A percentile compares a stretch with the other conserved stretches of the same genome.
These are phyloP conservation scores for Microchirus variegatus DNA, from an alignment of 2,797 vertebrate genomes.

Conservation along the genomic window DNA sequence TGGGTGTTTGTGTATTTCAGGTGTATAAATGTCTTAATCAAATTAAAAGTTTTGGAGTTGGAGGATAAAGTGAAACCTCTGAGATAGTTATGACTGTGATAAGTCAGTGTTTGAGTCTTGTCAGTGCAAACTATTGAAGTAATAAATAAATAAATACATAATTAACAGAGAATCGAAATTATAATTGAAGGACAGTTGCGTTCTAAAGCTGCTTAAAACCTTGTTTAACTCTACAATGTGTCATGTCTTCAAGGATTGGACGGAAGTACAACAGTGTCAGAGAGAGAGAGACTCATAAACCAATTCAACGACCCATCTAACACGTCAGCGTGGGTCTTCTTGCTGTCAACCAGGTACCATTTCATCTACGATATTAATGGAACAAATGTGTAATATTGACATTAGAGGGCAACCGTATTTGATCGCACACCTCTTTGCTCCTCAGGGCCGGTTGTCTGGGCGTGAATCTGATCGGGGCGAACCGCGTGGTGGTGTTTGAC, in stretches of 20 bases:
- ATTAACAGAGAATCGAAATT: neutral
- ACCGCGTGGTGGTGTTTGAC: constrained; percentile 96
- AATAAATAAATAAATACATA: neutral
- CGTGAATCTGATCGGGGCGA: constrained; percentile 96
- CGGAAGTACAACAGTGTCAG: constrained; percentile 93
- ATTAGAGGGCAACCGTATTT: neutral
- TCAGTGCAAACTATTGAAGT: neutral
- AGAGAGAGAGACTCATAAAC: constrained; percentile 95
- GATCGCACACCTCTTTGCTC: neutral
- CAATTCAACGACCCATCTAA: constrained; percentile 96
- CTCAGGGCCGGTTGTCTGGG: constrained; percentile 92
- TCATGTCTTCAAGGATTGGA: constrained; percentile 86
- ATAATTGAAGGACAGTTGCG: too few species aligned
- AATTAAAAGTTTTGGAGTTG: neutral
- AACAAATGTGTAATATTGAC: neutral
- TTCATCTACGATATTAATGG: neutral
- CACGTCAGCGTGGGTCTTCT: constrained; percentile 89
- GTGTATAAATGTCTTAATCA: neutral
- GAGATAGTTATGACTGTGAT: neutral
- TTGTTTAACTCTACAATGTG: constrained; percentile 12
- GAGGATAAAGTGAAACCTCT: neutral
- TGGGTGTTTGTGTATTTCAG: neutral
- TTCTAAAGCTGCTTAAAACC: neutral
- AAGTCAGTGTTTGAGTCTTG: neutral
- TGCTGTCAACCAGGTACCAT: constrained; percentile 93